A percentile compares a stretch with the other conserved stretches of the same genome.
These are phyloP conservation scores for Pardalotus punctatus DNA, from an alignment of 2,113 vertebrate species.

Conservation along the genomic window DNA sequence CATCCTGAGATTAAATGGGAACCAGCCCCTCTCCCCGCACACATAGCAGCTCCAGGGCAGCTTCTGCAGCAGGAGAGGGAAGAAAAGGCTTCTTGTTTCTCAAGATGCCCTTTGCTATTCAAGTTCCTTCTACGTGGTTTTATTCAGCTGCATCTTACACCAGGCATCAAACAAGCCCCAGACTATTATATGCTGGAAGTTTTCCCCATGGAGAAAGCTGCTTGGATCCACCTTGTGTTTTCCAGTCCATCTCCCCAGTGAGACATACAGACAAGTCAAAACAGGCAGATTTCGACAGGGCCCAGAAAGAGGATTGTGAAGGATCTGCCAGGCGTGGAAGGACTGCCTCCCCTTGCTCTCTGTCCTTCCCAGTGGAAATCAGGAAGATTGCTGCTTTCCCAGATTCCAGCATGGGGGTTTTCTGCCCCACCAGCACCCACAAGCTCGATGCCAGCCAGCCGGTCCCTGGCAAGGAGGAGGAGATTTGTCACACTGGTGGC, in stretches of 20 bases:
- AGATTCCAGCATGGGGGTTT: background rate
- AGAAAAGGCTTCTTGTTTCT: constrained; percentile 60
- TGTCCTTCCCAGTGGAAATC: background rate
- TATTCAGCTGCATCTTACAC: constrained; percentile 50
- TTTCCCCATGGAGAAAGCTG: constrained; percentile 37
- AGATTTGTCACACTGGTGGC: background rate
- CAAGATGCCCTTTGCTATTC: constrained; percentile 43
- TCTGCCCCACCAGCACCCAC: background rate
- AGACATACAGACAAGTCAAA: constrained; percentile 54
- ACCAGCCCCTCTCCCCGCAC: background rate
- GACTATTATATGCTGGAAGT: constrained; percentile 50
- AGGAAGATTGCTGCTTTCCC: background rate
- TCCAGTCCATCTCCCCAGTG: constrained; percentile 50
- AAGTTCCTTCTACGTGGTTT: constrained; percentile 38
- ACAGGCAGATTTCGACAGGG: constrained; percentile 32
- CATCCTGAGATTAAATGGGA: constrained; percentile 47
- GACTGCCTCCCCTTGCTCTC: background rate
- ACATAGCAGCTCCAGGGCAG: constrained; percentile 33
- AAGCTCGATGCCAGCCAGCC: rapidly evolving
- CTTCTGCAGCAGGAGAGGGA: background rate
- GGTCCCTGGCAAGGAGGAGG: background rate
- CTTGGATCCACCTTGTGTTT: constrained; percentile 58
- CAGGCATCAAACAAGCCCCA: constrained; percentile 32
- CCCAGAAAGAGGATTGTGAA: background rate
- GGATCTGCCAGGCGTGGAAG: background rate